phyloP scores from a whole-genome alignment of 2,888 invertebrate species.

The Actias luna region DNA sequence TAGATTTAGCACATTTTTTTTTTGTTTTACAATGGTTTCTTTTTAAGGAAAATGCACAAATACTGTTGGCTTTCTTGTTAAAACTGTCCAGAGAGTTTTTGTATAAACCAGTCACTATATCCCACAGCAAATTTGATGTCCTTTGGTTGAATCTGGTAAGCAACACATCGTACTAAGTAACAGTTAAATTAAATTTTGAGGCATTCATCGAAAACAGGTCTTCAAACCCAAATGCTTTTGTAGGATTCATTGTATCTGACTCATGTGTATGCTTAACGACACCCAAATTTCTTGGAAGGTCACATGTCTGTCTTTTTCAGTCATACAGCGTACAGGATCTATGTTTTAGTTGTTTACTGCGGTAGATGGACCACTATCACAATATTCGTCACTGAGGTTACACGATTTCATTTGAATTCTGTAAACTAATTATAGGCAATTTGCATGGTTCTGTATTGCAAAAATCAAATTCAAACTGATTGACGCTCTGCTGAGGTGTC shows the following conservation, averaged over 20 bases:
- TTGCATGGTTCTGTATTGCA: background rate
- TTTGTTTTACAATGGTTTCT: too few species aligned
- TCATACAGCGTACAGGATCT: background rate
- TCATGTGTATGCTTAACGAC: background rate
- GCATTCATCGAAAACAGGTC: background rate
- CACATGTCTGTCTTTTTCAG: background rate
- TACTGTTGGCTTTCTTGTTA: too few species aligned
- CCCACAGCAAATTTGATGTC: too few species aligned
- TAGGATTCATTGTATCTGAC: background rate
- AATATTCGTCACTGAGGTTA: background rate
- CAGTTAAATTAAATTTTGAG: background rate
- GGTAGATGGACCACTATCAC: too few species aligned
- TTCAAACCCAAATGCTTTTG: background rate
- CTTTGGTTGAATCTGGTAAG: background rate
- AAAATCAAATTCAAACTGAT: background rate
- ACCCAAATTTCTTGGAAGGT: background rate
- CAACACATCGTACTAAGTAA: background rate
- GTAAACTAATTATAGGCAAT: background rate
- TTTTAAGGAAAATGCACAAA: too few species aligned
- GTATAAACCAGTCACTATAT: too few species aligned
- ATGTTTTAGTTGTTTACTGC: background rate
- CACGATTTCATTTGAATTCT: background rate
- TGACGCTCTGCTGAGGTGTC: too few species aligned
- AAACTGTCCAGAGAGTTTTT: too few species aligned
- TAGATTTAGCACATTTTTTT: too few species aligned